phyloP scores from a whole-genome alignment of 2,888 invertebrate genomes.

The Drosophila demipolita region DNA sequence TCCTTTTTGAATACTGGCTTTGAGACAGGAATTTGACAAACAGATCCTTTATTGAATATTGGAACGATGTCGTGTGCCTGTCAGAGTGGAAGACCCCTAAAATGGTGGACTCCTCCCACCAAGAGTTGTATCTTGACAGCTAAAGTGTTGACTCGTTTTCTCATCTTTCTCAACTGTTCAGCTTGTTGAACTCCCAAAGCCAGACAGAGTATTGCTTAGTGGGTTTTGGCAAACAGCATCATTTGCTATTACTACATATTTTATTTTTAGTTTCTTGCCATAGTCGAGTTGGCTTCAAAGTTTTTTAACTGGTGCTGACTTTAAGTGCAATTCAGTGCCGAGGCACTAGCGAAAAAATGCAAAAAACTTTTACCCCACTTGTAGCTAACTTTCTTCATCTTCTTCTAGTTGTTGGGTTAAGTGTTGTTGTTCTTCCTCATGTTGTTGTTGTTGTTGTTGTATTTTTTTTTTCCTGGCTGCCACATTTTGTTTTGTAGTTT shows the following conservation, averaged over 20 bases:
- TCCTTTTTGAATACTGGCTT: neutral
- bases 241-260: slow-evolving; percentile 22
- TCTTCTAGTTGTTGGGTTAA: slow-evolving; percentile 29
- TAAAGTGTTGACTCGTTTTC: neutral
- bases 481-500: slow-evolving; percentile 71
- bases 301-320: slow-evolving; percentile 78
- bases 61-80: neutral
- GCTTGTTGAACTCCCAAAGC: neutral
- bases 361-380: slow-evolving; percentile 65
- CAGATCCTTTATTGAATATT: neutral
- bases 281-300: slow-evolving; percentile 62
- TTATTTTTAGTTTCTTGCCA: slow-evolving; percentile 21
- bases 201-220: neutral
- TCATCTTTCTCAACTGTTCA: neutral
- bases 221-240: neutral
- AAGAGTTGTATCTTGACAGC: neutral
- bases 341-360: slow-evolving; percentile 66
- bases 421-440: slow-evolving; percentile 36
- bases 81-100: neutral
- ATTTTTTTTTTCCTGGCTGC: slow-evolving; percentile 61
- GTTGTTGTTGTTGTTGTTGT: slow-evolving; percentile 8
- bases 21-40: neutral
- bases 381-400: slow-evolving; percentile 53
- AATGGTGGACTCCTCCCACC: neutral
- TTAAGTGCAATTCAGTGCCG: slow-evolving; percentile 80